phyloP scores from a whole-genome alignment of 2,797 vertebrate genomes.

The Helarctos malayanus region DNA sequence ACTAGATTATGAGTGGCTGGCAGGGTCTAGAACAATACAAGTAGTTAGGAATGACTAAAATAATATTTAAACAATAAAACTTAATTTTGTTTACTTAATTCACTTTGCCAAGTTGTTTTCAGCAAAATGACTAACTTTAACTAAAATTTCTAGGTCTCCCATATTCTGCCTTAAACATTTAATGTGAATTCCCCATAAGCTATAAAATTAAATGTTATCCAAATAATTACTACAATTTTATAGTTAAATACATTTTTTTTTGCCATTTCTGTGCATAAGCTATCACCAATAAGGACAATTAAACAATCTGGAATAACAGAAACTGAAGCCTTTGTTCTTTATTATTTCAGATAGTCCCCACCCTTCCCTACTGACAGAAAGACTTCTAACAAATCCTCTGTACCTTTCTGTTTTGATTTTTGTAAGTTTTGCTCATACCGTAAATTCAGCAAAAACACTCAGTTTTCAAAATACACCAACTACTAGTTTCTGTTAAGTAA shows the following conservation, averaged over 20 bases:
- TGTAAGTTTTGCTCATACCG: slow-evolving; percentile 72
- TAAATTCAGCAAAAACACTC: slow-evolving; percentile 79
- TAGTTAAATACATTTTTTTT: slow-evolving; percentile 67
- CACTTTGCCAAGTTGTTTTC: slow-evolving; percentile 41
- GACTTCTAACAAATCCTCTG: slow-evolving; percentile 54
- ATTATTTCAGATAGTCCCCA: slow-evolving; percentile 77
- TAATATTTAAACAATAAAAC: slow-evolving; percentile 56
- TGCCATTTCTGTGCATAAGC: slow-evolving; percentile 69
- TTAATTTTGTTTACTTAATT: slow-evolving; percentile 58
- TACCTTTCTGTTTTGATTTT: slow-evolving; percentile 82
- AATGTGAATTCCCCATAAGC: slow-evolving; percentile 53
- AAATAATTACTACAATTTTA: slow-evolving; percentile 76
- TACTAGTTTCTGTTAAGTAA: not conserved
- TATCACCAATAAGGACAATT: slow-evolving; percentile 77
- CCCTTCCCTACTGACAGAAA: slow-evolving; percentile 76
- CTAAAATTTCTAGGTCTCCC: slow-evolving; percentile 63
- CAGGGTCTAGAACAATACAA: slow-evolving; percentile 16
- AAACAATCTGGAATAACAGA: slow-evolving; percentile 70
- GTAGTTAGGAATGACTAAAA: slow-evolving; percentile 36
- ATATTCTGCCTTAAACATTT: slow-evolving; percentile 65
- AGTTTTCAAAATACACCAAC: slow-evolving; percentile 73
- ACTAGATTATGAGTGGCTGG: slow-evolving; percentile 15
- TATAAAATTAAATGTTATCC: slow-evolving; percentile 65
- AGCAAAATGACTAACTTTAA: slow-evolving; percentile 71
- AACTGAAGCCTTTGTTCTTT: slow-evolving; percentile 60